Percentiles rank a stretch among this genome's conserved stretches.
Evolutionary conservation across 2,797 vertebrate genomes (phyloP).

Genomic region (Eospalax fontanierii): DNA sequence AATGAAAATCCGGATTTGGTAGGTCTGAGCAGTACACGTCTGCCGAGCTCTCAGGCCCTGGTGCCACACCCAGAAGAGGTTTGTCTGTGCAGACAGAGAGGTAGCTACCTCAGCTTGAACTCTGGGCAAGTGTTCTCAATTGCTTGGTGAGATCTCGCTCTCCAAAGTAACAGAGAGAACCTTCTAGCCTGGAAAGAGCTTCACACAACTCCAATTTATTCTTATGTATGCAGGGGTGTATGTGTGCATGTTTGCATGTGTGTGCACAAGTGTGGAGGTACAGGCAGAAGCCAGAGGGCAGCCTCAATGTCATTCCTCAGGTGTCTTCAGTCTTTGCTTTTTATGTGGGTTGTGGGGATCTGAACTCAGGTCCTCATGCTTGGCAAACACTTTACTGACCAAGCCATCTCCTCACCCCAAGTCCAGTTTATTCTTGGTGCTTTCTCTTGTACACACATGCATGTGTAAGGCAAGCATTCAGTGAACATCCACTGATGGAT

Average conservation of each 20-base stretch:
- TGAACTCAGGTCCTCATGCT: background rate
- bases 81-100: background rate
- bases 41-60: too few relatives aligned
- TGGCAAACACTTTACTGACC: background rate
- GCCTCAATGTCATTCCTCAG: background rate
- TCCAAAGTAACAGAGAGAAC: background rate
- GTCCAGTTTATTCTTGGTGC: accelerated
- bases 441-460: background rate
- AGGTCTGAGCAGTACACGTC: background rate
- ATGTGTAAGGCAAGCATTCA: background rate
- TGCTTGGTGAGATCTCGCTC: background rate
- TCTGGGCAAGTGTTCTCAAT: background rate
- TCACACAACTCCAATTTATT: accelerated
- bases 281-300: background rate
- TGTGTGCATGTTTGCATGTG: background rate
- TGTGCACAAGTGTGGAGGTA: background rate
- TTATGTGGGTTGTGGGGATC: background rate
- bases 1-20: background rate
- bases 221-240: too few relatives aligned
- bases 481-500: accelerated
- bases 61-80: background rate
- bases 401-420: background rate
- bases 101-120: background rate
- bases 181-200: too few relatives aligned
- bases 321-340: background rate